Evolutionary conservation across 2,797 vertebrate genomes (phyloP).

Genomic region (Fistularia commersonii): DNA sequence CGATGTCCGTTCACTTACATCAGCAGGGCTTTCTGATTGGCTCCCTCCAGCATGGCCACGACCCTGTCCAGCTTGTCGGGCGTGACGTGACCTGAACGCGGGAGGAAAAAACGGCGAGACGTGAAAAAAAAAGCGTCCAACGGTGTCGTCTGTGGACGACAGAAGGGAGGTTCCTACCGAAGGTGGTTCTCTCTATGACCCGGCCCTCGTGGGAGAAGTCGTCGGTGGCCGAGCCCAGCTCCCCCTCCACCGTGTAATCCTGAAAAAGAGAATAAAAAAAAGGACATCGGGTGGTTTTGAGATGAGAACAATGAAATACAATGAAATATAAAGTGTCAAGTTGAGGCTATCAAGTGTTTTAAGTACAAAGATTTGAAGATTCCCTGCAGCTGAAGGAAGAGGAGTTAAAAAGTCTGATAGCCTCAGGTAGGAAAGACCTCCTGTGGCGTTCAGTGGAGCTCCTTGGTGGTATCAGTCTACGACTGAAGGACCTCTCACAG

Average conservation of each 20-base stretch:
- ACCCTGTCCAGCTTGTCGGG: conserved; percentile 87
- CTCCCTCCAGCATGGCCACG: conserved; percentile 87
- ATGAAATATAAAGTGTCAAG: too few relatives aligned
- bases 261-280: conserved; percentile 41
- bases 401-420: too few relatives aligned
- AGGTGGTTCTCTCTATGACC: conserved; percentile 87
- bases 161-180: conserved; percentile 65
- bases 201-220: conserved; percentile 83
- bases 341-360: too few relatives aligned
- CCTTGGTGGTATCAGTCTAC: too few relatives aligned
- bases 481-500: too few relatives aligned
- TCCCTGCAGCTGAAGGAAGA: too few relatives aligned
- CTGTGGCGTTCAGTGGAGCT: too few relatives aligned
- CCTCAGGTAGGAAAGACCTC: too few relatives aligned
- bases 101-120: conserved; percentile 1
- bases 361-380: too few relatives aligned
- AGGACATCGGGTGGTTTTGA: not conserved
- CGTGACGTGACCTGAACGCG: conserved; percentile 83
- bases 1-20: conserved; percentile 73
- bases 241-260: conserved; percentile 86
- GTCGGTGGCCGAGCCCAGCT: conserved; percentile 86
- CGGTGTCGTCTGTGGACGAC: not conserved
- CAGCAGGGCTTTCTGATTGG: conserved; percentile 88
- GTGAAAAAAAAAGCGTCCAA: too few relatives aligned
- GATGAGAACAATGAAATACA: too few relatives aligned